phyloP scores from a whole-genome alignment of 2,113 vertebrate genomes.

The Progne subis region DNA sequence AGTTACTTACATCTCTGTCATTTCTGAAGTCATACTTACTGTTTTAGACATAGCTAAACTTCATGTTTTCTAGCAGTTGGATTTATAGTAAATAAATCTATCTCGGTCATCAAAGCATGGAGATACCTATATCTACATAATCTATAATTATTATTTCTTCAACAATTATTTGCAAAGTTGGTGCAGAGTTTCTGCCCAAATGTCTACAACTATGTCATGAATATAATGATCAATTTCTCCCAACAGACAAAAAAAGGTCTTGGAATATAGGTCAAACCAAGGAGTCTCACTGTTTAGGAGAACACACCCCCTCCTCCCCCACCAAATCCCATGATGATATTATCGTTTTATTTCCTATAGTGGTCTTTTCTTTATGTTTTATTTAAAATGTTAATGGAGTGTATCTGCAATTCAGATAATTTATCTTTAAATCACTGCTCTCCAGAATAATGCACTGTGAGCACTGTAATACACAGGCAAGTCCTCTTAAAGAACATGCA shows the following conservation, averaged over 20 bases:
- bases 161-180: background rate
- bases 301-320: no score
- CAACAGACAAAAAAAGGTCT: background rate
- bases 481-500: constrained; percentile 75
- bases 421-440: constrained; percentile 75
- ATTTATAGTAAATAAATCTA: background rate
- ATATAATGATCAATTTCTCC: background rate
- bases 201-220: background rate
- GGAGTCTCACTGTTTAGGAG: background rate
- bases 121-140: background rate
- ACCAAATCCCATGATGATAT: background rate
- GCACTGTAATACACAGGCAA: constrained; percentile 64
- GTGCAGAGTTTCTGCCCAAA: background rate
- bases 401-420: constrained; percentile 77
- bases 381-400: constrained; percentile 81
- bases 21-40: background rate
- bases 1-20: background rate
- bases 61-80: background rate
- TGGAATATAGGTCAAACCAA: constrained; percentile 9
- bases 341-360: constrained; percentile 16
- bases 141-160: constrained; percentile 10
- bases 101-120: background rate
- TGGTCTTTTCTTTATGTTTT: constrained; percentile 78
- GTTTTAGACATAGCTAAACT: background rate
- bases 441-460: constrained; percentile 70